Base-by-base conservation (phyloP, 2,113 vertebrate species). In the Lepus americanus region DNA sequence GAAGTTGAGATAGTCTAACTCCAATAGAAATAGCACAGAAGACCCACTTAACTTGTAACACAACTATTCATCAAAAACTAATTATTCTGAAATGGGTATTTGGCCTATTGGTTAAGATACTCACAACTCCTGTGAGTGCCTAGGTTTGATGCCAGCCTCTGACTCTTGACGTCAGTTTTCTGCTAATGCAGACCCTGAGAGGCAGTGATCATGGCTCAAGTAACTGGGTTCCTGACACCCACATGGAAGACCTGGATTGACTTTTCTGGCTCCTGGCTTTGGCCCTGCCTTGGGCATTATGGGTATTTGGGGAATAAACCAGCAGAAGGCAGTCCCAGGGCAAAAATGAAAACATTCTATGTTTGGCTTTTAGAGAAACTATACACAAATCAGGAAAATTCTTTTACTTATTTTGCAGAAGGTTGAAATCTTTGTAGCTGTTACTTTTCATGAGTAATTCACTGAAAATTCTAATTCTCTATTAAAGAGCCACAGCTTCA, bases 391-490 rank as follows among this genome's bases (percentile, higher is more conserved):
- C 27, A 63, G 39, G 66, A 94, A 83, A 80, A 85, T 86, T 70
- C 4, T 86, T 83, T 80, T 92, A 92, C 12, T 87, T 92, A 39
- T 53, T 79, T 20, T 67, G 10, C 44, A 89, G 29, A 92, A 23
- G 23, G 36, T 0, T 76, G 7, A 93, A 84, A 67, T 92, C 33
- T 86, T 66, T 94, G 27, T 39, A 72, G 81, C 25, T 87, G 8
- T 91, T 89, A 73, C 73, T n/a, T 64, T 89, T 55, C 49, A 78
- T 61, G 25, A 88, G 9, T 76, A 67, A 89, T 53, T 97, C 22
- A 69, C 67, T 64, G 20, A 94, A 72, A 94, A 92, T 67, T 23
- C 17, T 70, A 82, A 78, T 90, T 81, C 92, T 90, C 29, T 87
- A 76, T 10, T 69, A 64, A 23, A 92, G 2, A 93, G 17, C 7